Evolutionary conservation across 1,140 invertebrate species (phyloP), one percentile per base, ranked within the genome.

Genomic region (Sesamia nonagrioides): DNA sequence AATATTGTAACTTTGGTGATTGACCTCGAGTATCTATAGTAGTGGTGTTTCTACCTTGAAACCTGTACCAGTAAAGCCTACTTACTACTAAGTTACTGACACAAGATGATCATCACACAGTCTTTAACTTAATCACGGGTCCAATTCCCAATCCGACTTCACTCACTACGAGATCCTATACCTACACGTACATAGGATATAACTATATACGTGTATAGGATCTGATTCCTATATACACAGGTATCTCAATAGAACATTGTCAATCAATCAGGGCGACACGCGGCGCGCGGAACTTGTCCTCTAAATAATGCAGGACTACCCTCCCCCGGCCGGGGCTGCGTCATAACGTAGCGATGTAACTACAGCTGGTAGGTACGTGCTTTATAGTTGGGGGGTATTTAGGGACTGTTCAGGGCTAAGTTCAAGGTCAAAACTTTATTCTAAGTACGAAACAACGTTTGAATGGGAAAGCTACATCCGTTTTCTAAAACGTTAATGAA

Each of bases 201-300:
- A n/a, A n/a, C n/a, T n/a, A n/a, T n/a, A n/a, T n/a, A 27, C 27
- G 27, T 27, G 27, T 27, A 3, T 27, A 56, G 27, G n/a, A n/a
- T n/a, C n/a, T n/a, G n/a, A n/a, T n/a, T n/a, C n/a, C 11, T 58
- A 58, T 17, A n/a, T 42, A 66, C 17, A 66, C 61, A 21, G 17
- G 61, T 66, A 69, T n/a, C n/a, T 48, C 66, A 33, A 2, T 69
- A 69, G 42, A 48, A 69, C 66, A 69, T 48, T 69, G 66, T 69
- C 66, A 45, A 69, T 69, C 66, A 69, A 69, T 69, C 42, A 21
- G 18, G 42, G 50, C 42, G 66, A 69, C 42, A 33, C n/a, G 15
- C 66, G 21, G 18, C 40, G 21, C 15, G 60, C 18, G 66, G 45
- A 37, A 11, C 35, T 27, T 50, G 63, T 69, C 66, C 27, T 69